Percentiles rank a stretch among this genome's conserved stretches.
These are phyloP conservation scores for Plebejus anna DNA, from an alignment of 2,888 invertebrate genomes.

Conservation along the genomic window DNA sequence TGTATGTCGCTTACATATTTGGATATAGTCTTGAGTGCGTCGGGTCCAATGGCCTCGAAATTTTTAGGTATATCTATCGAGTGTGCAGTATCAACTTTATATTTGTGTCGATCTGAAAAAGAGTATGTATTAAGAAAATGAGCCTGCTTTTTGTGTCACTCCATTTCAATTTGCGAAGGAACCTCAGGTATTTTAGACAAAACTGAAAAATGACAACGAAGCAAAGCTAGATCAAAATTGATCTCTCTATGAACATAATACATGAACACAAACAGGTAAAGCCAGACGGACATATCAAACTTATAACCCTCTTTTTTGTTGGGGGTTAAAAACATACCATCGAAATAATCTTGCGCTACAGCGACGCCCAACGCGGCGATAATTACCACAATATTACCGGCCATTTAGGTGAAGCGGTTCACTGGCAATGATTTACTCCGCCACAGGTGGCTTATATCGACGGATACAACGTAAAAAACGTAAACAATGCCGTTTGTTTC, in stretches of 20 bases:
- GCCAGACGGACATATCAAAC: not conserved
- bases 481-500: conserved; percentile 57
- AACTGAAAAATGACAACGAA: not conserved
- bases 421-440: conserved; percentile 40
- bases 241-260: not conserved
- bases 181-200: too few species aligned
- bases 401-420: conserved; percentile 30
- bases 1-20: conserved; percentile 1
- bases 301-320: not conserved
- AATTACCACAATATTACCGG: conserved; percentile 7
- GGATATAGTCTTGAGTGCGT: not conserved
- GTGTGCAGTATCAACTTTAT: not conserved
- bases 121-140: not conserved
- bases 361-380: conserved; percentile 1
- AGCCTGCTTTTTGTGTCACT: not conserved
- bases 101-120: conserved; percentile 11
- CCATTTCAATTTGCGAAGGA: not conserved
- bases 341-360: not conserved
- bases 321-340: conserved; percentile 1
- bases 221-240: not conserved
- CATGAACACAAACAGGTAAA: not conserved
- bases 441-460: conserved; percentile 60
- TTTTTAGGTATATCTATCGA: not conserved
- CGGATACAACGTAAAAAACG: conserved; percentile 46
- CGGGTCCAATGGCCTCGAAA: conserved; percentile 4